Evolutionary conservation across 1,140 invertebrate species (phyloP).

Genomic region (Rhyacophila brunnea): DNA sequence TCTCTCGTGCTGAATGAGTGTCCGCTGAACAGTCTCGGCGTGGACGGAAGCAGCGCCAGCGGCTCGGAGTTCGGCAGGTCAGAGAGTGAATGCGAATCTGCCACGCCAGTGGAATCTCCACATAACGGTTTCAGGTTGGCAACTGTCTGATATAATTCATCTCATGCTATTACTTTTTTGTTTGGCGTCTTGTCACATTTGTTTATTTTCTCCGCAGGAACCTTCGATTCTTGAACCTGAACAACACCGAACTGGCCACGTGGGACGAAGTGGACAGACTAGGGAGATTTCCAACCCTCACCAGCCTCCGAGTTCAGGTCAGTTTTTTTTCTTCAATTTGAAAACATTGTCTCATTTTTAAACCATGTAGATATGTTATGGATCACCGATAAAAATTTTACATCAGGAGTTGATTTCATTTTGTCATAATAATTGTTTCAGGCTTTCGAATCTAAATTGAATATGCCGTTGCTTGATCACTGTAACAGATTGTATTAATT

Average conservation of each 20-base stretch:
- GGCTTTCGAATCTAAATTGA: too few relatives aligned
- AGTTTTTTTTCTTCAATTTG: too few relatives aligned
- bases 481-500: too few relatives aligned
- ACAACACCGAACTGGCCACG: slow-evolving; percentile 74
- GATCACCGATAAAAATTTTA: too few relatives aligned
- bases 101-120: slow-evolving; percentile 39
- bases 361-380: too few relatives aligned
- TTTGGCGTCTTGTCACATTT: background rate
- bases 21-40: slow-evolving; percentile 65
- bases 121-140: slow-evolving; percentile 40
- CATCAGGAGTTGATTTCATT: too few relatives aligned
- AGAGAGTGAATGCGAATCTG: slow-evolving; percentile 52
- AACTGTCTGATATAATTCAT: too few relatives aligned
- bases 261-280: slow-evolving; percentile 88
- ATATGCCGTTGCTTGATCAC: too few relatives aligned
- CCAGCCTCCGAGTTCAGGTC: slow-evolving; percentile 79
- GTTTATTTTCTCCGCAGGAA: slow-evolving; percentile 56
- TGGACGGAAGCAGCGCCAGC: slow-evolving; percentile 49
- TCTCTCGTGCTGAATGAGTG: slow-evolving; percentile 84
- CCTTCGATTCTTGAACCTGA: slow-evolving; percentile 79
- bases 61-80: slow-evolving; percentile 45
- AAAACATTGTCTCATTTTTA: too few relatives aligned
- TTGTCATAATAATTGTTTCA: too few relatives aligned
- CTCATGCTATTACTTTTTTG: too few relatives aligned
- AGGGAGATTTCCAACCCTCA: slow-evolving; percentile 76